Conservation (phyloP, 2,797 vertebrate genomes). For the Falco biarmicus region DNA sequence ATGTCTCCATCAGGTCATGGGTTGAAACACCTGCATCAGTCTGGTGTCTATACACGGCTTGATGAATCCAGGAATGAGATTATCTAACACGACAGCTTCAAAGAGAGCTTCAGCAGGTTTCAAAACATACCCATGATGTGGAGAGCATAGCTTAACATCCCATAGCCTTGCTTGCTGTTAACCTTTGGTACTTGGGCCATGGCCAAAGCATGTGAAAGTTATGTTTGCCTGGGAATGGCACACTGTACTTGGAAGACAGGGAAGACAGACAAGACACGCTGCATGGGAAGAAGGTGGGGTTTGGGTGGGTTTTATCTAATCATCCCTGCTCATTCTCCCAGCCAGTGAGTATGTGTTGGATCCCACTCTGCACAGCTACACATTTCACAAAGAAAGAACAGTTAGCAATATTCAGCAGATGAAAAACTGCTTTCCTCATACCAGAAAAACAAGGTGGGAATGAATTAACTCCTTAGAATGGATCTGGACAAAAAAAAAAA, state of each 20-base stretch:
- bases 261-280: not conserved
- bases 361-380: not conserved
- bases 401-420: not conserved
- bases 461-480: not conserved
- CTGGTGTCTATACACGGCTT: not conserved
- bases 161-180: not conserved
- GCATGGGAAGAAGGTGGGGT: not conserved
- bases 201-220: not conserved
- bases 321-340: not conserved
- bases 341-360: not conserved
- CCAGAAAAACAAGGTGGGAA: not conserved
- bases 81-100: not conserved
- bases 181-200: not conserved
- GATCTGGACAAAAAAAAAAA: not conserved
- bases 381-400: not conserved
- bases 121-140: not conserved
- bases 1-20: not conserved
- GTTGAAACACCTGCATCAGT: not conserved
- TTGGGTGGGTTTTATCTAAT: not conserved
- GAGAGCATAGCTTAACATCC: not conserved
- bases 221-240: too few species aligned
- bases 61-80: not conserved
- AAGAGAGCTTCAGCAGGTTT: not conserved
- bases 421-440: not conserved
- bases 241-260: not conserved